phyloP scores from a whole-genome alignment of 2,797 vertebrate genomes.

The Falco novaeseelandiae region DNA sequence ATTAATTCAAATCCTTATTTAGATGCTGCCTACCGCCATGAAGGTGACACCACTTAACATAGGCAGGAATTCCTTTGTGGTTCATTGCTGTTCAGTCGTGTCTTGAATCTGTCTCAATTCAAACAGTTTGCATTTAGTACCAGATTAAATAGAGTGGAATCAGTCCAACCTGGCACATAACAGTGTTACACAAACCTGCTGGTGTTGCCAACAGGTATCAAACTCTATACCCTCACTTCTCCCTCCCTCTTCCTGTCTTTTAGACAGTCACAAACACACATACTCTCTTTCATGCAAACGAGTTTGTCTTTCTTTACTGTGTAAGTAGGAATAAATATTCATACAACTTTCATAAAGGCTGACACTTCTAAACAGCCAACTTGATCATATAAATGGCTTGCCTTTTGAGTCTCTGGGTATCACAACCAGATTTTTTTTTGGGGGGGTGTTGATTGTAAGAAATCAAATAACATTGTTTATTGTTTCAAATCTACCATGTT shows the following conservation, averaged over 20 bases:
- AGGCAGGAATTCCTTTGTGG: constrained; percentile 32
- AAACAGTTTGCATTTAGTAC: not conserved
- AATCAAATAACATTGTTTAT: constrained; percentile 46
- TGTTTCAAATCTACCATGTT: constrained; percentile 32
- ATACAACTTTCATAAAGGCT: constrained; percentile 39
- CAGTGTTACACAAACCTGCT: not conserved
- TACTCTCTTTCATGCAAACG: not conserved
- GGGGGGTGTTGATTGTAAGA: not conserved
- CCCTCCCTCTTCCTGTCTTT: not conserved
- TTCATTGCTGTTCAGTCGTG: not conserved
- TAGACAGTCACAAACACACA: not conserved
- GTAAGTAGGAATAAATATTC: not conserved
- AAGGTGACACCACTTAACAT: constrained; percentile 42
- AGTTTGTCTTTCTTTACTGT: not conserved
- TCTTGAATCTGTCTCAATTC: constrained; percentile 19
- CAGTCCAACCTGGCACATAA: constrained; percentile 17
- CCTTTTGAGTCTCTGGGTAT: not conserved
- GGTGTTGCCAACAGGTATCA: constrained; percentile 75
- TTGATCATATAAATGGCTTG: not conserved
- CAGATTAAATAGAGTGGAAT: constrained; percentile 15
- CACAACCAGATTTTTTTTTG: constrained; percentile 53
- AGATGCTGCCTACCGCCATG: constrained; percentile 33
- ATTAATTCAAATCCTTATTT: constrained; percentile 25
- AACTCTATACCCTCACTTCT: not conserved
- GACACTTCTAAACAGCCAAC: not conserved